Conservation (phyloP, 2,113 vertebrate genomes). For the Pica pica region DNA sequence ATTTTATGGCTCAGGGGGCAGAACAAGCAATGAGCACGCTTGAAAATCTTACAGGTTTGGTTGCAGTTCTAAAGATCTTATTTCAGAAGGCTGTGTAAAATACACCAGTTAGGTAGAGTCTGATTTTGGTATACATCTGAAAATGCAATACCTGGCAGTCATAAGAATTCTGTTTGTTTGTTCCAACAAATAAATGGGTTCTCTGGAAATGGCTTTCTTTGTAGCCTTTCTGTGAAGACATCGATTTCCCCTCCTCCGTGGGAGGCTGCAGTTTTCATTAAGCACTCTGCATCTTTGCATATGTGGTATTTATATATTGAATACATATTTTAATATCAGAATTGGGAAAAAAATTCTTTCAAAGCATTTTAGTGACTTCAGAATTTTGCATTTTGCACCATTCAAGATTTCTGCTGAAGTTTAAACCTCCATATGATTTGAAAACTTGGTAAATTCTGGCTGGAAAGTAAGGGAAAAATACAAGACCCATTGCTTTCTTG, state of each 20-base stretch:
- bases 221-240: background rate
- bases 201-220: background rate
- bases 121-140: background rate
- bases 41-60: background rate
- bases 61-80: background rate
- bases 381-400: rapidly evolving
- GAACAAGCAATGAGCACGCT: rapidly evolving
- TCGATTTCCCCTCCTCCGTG: background rate
- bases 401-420: background rate
- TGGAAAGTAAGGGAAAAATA: background rate
- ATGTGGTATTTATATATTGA: background rate
- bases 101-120: background rate
- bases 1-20: background rate
- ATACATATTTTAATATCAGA: background rate
- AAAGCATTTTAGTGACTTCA: background rate
- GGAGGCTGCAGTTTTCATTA: background rate
- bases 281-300: background rate
- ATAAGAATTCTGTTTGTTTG: background rate
- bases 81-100: background rate
- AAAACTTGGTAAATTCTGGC: background rate
- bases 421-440: background rate
- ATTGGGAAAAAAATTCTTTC: background rate
- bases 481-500: background rate
- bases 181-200: background rate
- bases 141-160: background rate